These are phyloP conservation scores for Huso huso DNA, from an alignment of 2,797 vertebrate genomes.

Conservation along the genomic window DNA sequence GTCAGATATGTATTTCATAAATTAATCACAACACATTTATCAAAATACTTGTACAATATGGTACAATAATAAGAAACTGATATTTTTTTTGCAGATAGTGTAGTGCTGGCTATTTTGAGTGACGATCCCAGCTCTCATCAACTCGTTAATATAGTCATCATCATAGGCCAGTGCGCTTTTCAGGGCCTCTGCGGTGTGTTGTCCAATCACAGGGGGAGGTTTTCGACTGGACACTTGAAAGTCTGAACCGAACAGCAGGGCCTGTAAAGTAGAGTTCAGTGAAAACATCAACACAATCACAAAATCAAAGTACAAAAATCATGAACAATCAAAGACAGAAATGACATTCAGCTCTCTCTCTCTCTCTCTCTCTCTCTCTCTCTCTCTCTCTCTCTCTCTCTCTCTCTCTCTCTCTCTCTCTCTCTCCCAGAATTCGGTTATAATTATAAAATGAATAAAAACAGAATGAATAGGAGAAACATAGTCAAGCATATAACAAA, in stretches of 20 bases:
- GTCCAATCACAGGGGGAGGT: slow-evolving; percentile 68
- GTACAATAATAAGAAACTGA: too few relatives aligned
- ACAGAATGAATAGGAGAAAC: too few relatives aligned
- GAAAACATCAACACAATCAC: slow-evolving; percentile 16
- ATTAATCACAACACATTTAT: too few relatives aligned
- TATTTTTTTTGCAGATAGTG: too few relatives aligned
- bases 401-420: too few relatives aligned
- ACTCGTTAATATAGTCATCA: slow-evolving; percentile 50
- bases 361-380: too few relatives aligned
- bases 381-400: too few relatives aligned
- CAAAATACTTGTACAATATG: too few relatives aligned
- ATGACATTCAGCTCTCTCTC: too few relatives aligned
- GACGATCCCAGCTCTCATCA: slow-evolving; percentile 52
- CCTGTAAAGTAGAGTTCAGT: slow-evolving; percentile 43
- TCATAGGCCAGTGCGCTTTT: slow-evolving; percentile 56
- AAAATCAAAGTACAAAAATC: slow-evolving; percentile 16
- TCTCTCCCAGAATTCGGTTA: too few relatives aligned
- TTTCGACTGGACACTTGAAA: slow-evolving; percentile 52
- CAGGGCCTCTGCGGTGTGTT: slow-evolving; percentile 67
- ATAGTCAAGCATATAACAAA: too few relatives aligned
- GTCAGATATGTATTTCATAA: not conserved
- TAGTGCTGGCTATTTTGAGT: slow-evolving; percentile 42
- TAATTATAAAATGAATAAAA: too few relatives aligned
- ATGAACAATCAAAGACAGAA: not conserved
- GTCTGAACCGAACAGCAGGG: slow-evolving; percentile 70